Evolutionary conservation across 2,797 vertebrate genomes (phyloP).

Genomic region (Dallia pectoralis): DNA sequence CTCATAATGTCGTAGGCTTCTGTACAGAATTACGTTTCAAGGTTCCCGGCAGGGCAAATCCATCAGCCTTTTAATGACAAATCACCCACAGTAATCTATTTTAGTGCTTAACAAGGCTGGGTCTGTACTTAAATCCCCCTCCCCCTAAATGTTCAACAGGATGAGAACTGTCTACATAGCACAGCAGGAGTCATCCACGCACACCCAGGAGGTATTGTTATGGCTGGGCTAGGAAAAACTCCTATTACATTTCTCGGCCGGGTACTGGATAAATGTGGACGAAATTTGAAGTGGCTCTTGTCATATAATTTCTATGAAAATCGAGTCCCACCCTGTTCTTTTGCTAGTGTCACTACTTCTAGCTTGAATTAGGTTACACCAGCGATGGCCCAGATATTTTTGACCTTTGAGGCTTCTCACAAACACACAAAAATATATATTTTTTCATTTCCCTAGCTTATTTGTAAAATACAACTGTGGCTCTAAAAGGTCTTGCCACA

Average conservation of each 20-base stretch:
- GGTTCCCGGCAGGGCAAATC: conserved; percentile 15
- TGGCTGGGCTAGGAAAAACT: background rate
- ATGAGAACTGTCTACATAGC: background rate
- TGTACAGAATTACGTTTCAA: conserved; percentile 10
- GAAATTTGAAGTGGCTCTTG: background rate
- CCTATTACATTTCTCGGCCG: background rate
- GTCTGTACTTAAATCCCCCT: background rate
- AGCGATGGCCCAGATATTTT: no score
- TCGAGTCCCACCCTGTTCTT: no score
- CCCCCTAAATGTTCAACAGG: background rate
- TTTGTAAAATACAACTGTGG: background rate
- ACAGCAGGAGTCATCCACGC: background rate
- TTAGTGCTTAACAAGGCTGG: conserved; percentile 16
- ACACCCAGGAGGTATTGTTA: background rate
- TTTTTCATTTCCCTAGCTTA: no score
- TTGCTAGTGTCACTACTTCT: no score
- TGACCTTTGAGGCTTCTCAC: no score
- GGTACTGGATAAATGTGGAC: background rate
- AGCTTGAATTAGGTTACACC: no score
- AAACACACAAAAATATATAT: no score
- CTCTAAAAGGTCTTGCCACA: background rate
- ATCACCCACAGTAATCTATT: conserved; percentile 18
- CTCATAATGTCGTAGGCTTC: background rate
- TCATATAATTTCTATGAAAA: background rate
- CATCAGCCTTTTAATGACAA: conserved; percentile 15